A percentile compares a stretch with the other conserved stretches of the same genome.
These are phyloP conservation scores for Conistra vaccinii DNA, from an alignment of 2,888 invertebrate genomes.

Conservation along the genomic window DNA sequence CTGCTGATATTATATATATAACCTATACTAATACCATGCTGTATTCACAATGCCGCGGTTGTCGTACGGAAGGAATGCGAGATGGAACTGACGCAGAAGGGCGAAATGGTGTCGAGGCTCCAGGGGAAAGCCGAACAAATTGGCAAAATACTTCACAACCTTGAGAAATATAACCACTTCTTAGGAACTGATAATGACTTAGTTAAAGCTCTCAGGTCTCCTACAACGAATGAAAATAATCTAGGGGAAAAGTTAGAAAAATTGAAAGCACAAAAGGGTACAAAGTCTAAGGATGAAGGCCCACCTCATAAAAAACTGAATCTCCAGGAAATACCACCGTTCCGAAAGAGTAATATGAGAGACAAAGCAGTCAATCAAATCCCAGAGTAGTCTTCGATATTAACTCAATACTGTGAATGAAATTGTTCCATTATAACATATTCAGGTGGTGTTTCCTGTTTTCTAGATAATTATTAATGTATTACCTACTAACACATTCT, in stretches of 20 bases:
- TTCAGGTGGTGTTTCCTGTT: constrained; percentile 79
- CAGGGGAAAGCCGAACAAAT: constrained; percentile 99
- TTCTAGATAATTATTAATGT: constrained; percentile 64
- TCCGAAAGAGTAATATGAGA: constrained; percentile 80
- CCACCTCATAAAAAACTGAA: constrained; percentile 90
- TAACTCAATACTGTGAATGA: constrained; percentile 44
- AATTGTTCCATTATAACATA: constrained; percentile 40
- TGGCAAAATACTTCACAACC: constrained; percentile 97
- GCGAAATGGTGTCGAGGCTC: constrained; percentile 98
- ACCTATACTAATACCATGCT: constrained; percentile 85
- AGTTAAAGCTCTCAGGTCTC: constrained; percentile 88
- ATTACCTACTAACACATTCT: constrained; percentile 68
- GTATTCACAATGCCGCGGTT: constrained; percentile 88
- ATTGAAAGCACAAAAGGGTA: constrained; percentile 85
- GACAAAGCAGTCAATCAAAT: constrained; percentile 75
- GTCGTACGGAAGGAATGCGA: constrained; percentile 95
- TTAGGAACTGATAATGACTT: constrained; percentile 91
- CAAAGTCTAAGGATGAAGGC: constrained; percentile 89
- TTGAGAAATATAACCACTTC: constrained; percentile 96
- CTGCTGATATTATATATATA: constrained; percentile 62
- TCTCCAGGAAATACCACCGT: constrained; percentile 90
- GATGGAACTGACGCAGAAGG: constrained; percentile 98
- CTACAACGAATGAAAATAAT: constrained; percentile 83
- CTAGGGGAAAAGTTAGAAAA: constrained; percentile 84
- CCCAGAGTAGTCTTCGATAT: constrained; percentile 66